Evolutionary conservation across 53 echinoderm and acorn worm genomes (phyloP).

Genomic region (Stichopus horrens): DNA sequence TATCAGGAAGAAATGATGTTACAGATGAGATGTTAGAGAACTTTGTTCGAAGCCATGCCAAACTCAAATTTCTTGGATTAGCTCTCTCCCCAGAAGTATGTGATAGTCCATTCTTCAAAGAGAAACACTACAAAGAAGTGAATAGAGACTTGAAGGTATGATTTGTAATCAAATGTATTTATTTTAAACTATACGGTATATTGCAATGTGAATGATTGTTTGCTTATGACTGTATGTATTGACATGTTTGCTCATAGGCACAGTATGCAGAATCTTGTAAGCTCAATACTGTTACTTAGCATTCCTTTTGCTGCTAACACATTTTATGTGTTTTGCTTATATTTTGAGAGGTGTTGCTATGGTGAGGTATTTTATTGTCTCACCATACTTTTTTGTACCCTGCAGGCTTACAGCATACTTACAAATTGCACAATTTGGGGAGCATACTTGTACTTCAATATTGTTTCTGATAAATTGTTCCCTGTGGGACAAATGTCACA

Average conservation of each 20-base stretch:
- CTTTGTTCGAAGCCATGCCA: conserved; percentile 67
- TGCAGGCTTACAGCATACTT: too few relatives aligned
- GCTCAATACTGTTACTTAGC: background rate
- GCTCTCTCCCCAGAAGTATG: conserved; percentile 72
- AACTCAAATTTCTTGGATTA: conserved; percentile 76
- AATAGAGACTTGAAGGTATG: conserved; percentile 45
- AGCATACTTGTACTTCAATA: too few relatives aligned
- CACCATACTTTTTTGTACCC: too few relatives aligned
- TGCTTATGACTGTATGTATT: too few relatives aligned
- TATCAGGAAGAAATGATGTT: conserved; percentile 87
- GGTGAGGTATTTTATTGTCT: too few relatives aligned
- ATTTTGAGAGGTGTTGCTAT: too few relatives aligned
- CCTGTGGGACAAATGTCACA: too few relatives aligned
- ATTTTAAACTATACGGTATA: background rate
- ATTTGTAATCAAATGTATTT: background rate
- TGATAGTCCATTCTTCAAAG: conserved; percentile 31
- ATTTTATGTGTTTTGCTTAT: too few relatives aligned
- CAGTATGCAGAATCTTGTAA: background rate
- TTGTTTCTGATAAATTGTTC: too few relatives aligned
- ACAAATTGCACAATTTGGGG: too few relatives aligned
- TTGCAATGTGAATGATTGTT: background rate
- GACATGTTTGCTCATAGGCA: too few relatives aligned
- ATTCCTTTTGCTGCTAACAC: background rate
- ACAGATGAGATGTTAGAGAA: conserved; percentile 57
- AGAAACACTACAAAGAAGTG: background rate